Evolutionary conservation across 2,888 invertebrate species (phyloP), one percentile per base, ranked within the genome.

Genomic region (Exephanes ischioxanthus): DNA sequence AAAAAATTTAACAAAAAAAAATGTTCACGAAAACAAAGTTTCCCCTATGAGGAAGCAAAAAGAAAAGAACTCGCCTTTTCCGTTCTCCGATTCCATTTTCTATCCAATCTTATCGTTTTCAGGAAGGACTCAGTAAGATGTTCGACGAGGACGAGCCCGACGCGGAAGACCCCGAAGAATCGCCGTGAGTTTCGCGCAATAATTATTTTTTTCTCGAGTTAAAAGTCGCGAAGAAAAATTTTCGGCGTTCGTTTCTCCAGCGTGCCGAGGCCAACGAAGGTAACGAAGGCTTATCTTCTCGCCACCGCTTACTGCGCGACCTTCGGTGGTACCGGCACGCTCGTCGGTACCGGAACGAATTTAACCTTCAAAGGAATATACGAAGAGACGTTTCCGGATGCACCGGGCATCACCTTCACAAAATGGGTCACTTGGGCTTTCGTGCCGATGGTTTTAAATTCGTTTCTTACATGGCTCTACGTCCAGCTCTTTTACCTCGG

Each of bases 401-500:
- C 90, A 7, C 92, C 90, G 0, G 94, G 92, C 9, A 89, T 95
- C 30, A 93, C 92, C 45, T 95, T 95, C 81, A 93, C 93, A 7
- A 91, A 92, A 2, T 95, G 95, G 95, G 94, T 95, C 92, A 81
- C 94, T 0, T 95, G 94, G 87, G 93, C 94, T n/a, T 90, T 94
- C 19, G 95, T 95, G 1, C 94, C 94, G 22, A 94, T 95, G 93
- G 14, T 94, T 1, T 19, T 94, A 5, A 94, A 94, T 87, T 87
- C 94, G 0, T 61, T 92, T 6, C 51, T 94, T 0, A 94, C 94
- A 2, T 95, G 95, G 94, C 0, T 94, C 0, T 95, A 95, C 92
- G 88, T 95, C 3, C 93, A 93, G 45, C 72, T 94, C 2, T 87
- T 92, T 30, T 94, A 89, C 81, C 85, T 94, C 86, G 94, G 93